Conservation (phyloP, 2,888 invertebrate species). For the Spicauda simplicius region DNA sequence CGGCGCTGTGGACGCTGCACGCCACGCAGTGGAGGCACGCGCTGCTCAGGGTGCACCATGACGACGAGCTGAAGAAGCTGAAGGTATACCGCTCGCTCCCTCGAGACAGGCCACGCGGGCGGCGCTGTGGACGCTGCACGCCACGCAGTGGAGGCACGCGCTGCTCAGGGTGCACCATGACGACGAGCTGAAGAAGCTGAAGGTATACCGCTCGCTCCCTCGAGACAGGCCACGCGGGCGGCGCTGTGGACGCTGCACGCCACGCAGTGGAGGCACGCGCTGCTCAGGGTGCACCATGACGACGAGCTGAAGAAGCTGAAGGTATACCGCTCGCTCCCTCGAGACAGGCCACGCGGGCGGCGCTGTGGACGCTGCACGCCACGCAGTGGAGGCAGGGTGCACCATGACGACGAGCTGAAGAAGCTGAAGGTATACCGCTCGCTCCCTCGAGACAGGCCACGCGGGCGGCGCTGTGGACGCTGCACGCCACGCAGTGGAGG, state of each 20-base stretch:
- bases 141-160: not conserved
- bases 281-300: no score
- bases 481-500: not conserved
- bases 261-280: no score
- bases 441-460: no score
- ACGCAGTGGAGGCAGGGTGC: no score
- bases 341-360: no score
- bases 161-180: conserved; percentile 92
- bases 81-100: conserved; percentile 51
- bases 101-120: no score
- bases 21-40: not conserved
- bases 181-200: conserved; percentile 69
- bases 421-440: no score
- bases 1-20: not conserved
- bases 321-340: no score
- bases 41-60: conserved; percentile 91
- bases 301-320: no score
- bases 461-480: not conserved
- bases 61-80: conserved; percentile 73
- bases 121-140: not conserved
- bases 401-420: no score
- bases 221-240: not conserved
- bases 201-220: conserved; percentile 48
- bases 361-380: not conserved
- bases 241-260: not conserved